Conservation (phyloP, 1,140 invertebrate genomes). For the Neotoxoptera formosana region DNA sequence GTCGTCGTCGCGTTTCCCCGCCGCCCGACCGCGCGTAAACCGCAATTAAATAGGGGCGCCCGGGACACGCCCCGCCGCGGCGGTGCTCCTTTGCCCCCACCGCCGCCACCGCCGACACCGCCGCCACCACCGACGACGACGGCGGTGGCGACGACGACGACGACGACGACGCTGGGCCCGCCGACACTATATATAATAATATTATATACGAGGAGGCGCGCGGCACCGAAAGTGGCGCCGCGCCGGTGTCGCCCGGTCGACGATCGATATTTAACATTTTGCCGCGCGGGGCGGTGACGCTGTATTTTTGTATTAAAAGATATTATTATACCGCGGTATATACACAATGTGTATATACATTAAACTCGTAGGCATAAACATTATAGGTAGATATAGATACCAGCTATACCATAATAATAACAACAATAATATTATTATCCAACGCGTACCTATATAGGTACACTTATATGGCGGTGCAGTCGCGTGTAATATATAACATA, state of each 20-base stretch:
- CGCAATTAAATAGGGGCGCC: conserved; percentile 57
- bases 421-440: too few relatives aligned
- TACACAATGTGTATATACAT: not conserved
- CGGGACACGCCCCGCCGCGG: conserved; percentile 34
- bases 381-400: too few relatives aligned
- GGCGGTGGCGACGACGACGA: not conserved
- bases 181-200: not conserved
- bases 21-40: not conserved
- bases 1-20: conserved; percentile 19
- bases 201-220: not conserved
- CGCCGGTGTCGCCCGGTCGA: conserved; percentile 26
- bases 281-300: not conserved
- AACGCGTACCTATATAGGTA: too few relatives aligned
- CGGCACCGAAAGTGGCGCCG: conserved; percentile 40
- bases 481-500: too few relatives aligned
- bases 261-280: conserved; percentile 22
- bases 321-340: not conserved
- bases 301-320: not conserved
- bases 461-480: too few relatives aligned
- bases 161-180: not conserved
- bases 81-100: not conserved
- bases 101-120: not conserved
- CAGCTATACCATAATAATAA: too few relatives aligned
- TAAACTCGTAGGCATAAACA: too few relatives aligned
- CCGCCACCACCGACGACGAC: too few relatives aligned